phyloP scores from a whole-genome alignment of 2,888 invertebrate genomes.

The Pinctada fucata region DNA sequence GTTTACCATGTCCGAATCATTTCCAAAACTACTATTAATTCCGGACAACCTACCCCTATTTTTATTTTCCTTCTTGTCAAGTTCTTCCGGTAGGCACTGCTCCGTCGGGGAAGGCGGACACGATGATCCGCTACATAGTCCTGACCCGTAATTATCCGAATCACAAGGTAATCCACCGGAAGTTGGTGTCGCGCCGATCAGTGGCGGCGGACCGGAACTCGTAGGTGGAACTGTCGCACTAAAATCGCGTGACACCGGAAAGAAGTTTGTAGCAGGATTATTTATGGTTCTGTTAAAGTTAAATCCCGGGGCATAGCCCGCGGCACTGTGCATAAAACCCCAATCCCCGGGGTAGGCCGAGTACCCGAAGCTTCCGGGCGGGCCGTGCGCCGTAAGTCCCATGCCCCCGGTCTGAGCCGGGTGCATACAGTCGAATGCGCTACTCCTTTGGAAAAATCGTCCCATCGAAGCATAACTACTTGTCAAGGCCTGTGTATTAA shows the following conservation, averaged over 20 bases:
- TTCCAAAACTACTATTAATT: no score
- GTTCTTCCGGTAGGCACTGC: constrained; percentile 44
- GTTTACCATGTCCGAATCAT: no score
- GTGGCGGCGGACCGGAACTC: constrained; percentile 34
- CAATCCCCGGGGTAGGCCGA: constrained; percentile 39
- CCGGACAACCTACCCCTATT: constrained; percentile 25
- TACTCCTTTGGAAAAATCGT: constrained; percentile 60
- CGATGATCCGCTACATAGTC: constrained; percentile 35
- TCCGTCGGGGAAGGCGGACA: constrained; percentile 37
- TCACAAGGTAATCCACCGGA: constrained; percentile 41
- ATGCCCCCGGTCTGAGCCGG: constrained; percentile 48
- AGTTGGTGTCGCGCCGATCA: constrained; percentile 36
- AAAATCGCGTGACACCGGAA: constrained; percentile 37
- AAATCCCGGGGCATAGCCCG: constrained; percentile 36
- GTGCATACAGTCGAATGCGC: constrained; percentile 66
- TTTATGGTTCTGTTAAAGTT: constrained; percentile 42
- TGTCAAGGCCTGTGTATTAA: constrained; percentile 38
- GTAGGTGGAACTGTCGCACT: constrained; percentile 26
- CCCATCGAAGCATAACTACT: constrained; percentile 49
- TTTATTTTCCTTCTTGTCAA: constrained; percentile 52
- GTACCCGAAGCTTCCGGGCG: constrained; percentile 48
- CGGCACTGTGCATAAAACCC: constrained; percentile 40
- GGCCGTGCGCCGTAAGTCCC: constrained; percentile 44
- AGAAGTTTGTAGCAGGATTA: constrained; percentile 33
- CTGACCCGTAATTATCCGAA: constrained; percentile 33